Evolutionary conservation across 2,113 vertebrate species (phyloP).

Genomic region (Cepphus grylle): DNA sequence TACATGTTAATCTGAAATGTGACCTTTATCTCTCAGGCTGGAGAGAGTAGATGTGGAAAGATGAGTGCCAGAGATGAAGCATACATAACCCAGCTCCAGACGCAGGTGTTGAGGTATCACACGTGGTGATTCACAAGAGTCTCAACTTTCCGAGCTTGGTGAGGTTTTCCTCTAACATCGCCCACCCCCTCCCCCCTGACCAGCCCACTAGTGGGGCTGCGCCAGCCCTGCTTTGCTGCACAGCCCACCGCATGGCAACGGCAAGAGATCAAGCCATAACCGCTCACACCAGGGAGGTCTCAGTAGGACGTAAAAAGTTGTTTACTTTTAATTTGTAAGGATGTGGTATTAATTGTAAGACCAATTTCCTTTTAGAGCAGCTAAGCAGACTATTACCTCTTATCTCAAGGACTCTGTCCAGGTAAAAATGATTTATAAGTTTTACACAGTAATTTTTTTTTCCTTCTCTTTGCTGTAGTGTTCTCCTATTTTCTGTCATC

Average conservation of each 20-base stretch:
- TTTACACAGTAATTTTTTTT: background rate
- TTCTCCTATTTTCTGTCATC: slow-evolving; percentile 10
- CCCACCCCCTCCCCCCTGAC: too few relatives aligned
- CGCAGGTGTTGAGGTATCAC: background rate
- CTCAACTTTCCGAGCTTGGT: background rate
- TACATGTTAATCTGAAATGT: background rate
- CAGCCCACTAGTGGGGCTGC: background rate
- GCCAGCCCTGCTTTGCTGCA: background rate
- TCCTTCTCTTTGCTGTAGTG: background rate
- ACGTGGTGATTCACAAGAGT: background rate
- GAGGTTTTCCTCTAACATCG: background rate
- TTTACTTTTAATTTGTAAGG: background rate
- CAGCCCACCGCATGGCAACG: accelerated
- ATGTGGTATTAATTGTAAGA: background rate
- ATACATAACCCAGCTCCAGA: background rate
- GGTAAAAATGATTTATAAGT: slow-evolving; percentile 13
- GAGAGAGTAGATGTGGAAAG: background rate
- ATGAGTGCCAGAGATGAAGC: background rate
- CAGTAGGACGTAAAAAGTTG: background rate
- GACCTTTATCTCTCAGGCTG: background rate
- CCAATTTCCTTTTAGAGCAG: background rate
- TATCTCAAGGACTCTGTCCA: background rate
- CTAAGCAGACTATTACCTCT: background rate
- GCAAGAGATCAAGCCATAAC: background rate
- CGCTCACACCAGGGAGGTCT: background rate